Base-by-base conservation (phyloP, 2,888 invertebrate species). In the Ochropleura plecta region DNA sequence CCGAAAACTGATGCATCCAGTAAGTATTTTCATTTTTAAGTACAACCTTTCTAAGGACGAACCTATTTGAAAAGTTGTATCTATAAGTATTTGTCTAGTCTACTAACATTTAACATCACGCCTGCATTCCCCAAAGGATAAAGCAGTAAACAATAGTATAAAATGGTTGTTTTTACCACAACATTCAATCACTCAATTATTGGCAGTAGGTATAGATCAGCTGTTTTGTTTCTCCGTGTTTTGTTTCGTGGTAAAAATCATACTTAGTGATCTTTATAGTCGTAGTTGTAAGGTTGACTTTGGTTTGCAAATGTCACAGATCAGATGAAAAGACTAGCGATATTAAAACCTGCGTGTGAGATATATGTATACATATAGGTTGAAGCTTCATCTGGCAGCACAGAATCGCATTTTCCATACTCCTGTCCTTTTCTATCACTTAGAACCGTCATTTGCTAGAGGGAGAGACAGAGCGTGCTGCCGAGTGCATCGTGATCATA, bases 21-120 rank as follows among this genome's bases (percentile, higher is more conserved):
- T 76, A 70, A 78, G 49, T 76, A 7, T 76, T 42, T n/a, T 6
- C n/a, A 18, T 44, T 51, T 42, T 14, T 40, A 55, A 20, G 5
- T 20, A 20, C 3, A 16, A 30, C 14, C 16, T 16, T 42, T 14
- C n/a, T 10, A 48, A 53, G 9, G 20, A 48, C 16, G 7, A 48
- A 42, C 3, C 3, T 3, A 6, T 57, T 57, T 57, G 30, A 30
- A 59, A 14, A 44, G 6, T 59, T 72, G 12, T 14, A 12, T 57
- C 42, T 48, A 12, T 10, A 48, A 1, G 10, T 46, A 12, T 67
- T 67, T 16, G 20, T 12, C 3, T 42, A 5, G 12, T 67, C 42
- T 16, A 10, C 2, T 9, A 30, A 30, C 30, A 30, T n/a, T n/a
- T 65, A 55, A 12, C 12, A 55, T 14, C 20, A 55, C 20, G 20